Percentiles rank a stretch among this genome's conserved stretches.
Conservation (phyloP, 1,140 invertebrate genomes). For the Zophobas morio region DNA sequence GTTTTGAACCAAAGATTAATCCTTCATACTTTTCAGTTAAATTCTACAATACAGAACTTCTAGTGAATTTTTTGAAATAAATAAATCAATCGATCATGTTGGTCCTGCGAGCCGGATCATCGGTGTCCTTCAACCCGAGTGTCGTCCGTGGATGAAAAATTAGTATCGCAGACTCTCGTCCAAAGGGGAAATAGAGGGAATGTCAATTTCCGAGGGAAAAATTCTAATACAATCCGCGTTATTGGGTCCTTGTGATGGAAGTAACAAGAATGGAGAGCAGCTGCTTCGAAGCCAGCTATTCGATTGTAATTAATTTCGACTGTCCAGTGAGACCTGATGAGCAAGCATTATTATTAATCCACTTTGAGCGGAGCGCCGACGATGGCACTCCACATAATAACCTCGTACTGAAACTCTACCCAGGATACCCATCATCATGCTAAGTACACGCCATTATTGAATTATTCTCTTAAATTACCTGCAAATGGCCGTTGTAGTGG, state of each 20-base stretch:
- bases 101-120: too few species aligned
- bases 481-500: slow-evolving; percentile 30
- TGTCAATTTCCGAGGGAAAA: slow-evolving; percentile 4
- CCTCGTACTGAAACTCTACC: slow-evolving; percentile 39
- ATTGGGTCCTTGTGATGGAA: slow-evolving; percentile 27
- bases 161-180: background rate
- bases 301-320: slow-evolving; percentile 40
- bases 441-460: slow-evolving; percentile 40
- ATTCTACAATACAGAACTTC: too few species aligned
- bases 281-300: slow-evolving; percentile 25
- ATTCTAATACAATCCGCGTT: slow-evolving; percentile 9
- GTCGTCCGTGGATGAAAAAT: background rate
- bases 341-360: slow-evolving; percentile 43
- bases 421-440: slow-evolving; percentile 40
- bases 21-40: too few species aligned
- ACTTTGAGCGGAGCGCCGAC: slow-evolving; percentile 35
- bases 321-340: slow-evolving; percentile 42
- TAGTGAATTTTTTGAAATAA: too few species aligned
- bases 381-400: slow-evolving; percentile 41
- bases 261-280: slow-evolving; percentile 23
- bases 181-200: too few species aligned
- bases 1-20: too few species aligned
- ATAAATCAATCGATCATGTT: too few species aligned
- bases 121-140: too few species aligned
- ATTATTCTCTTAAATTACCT: slow-evolving; percentile 42